These are phyloP conservation scores for Buteo buteo DNA, from an alignment of 2,113 vertebrate species.

Conservation along the genomic window DNA sequence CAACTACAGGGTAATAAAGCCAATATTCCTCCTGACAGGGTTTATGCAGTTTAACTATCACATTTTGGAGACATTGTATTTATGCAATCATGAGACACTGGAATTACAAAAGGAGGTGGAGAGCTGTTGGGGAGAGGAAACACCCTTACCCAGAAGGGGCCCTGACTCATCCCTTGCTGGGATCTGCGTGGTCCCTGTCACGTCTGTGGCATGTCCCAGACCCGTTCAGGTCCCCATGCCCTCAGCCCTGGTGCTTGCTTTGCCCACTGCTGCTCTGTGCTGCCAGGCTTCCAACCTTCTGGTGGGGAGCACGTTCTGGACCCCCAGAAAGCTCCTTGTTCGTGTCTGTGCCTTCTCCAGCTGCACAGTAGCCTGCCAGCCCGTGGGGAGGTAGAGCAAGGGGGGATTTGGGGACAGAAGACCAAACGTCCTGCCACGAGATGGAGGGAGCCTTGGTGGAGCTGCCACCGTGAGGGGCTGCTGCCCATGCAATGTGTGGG, in stretches of 20 bases:
- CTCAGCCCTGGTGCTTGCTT: not conserved
- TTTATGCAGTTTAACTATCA: not conserved
- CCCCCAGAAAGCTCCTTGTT: not conserved
- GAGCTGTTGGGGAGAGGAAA: not conserved
- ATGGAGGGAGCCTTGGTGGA: not conserved
- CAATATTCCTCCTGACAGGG: not conserved
- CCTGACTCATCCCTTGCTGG: not conserved
- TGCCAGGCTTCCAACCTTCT: not conserved
- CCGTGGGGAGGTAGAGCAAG: not conserved
- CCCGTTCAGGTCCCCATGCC: fast-evolving
- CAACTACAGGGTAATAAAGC: fast-evolving
- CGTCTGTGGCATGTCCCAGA: fast-evolving
- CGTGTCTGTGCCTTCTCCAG: not conserved
- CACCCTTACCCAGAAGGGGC: not conserved
- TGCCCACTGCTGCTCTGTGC: not conserved
- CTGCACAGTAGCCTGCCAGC: fast-evolving
- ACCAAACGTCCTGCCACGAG: not conserved
- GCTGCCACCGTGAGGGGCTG: fast-evolving
- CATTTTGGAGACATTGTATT: not conserved
- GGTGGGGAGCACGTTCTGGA: too few species aligned
- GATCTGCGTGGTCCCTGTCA: not conserved
- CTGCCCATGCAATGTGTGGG: not conserved
- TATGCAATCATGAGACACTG: not conserved
- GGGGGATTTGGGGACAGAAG: not conserved
- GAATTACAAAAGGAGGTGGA: not conserved